Percentiles rank a stretch among this genome's conserved stretches.
Conservation (phyloP, 2,888 invertebrate species). For the Acleris cristana region DNA sequence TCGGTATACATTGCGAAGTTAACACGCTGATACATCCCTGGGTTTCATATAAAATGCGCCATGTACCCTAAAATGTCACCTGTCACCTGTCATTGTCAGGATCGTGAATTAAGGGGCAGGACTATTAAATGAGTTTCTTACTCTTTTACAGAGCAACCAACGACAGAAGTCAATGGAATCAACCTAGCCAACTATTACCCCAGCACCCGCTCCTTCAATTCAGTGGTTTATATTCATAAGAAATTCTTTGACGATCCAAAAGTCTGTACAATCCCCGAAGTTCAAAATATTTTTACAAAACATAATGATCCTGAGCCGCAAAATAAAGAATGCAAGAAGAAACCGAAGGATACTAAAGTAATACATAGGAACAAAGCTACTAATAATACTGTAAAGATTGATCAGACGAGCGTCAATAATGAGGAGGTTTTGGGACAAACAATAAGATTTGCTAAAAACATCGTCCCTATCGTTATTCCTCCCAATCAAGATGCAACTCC, state of each 20-base stretch:
- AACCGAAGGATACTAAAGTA: slow-evolving; percentile 41
- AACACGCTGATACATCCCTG: no score
- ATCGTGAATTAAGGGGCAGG: no score
- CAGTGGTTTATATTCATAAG: slow-evolving; percentile 69
- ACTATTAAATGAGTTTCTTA: no score
- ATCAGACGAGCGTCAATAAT: slow-evolving; percentile 45
- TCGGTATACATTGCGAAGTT: no score
- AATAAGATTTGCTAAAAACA: slow-evolving; percentile 65
- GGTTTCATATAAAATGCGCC: no score
- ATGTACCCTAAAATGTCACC: no score
- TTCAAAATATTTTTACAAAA: slow-evolving; percentile 2
- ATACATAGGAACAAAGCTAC: slow-evolving; percentile 51
- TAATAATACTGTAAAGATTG: slow-evolving; percentile 38
- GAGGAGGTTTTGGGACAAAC: slow-evolving; percentile 66
- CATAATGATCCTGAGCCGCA: slow-evolving; percentile 34
- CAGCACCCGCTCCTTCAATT: slow-evolving; percentile 59
- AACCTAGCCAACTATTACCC: slow-evolving; percentile 66
- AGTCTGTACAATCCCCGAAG: background rate
- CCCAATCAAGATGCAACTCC: slow-evolving; percentile 54
- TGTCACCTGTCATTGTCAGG: no score
- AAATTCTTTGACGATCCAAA: slow-evolving; percentile 48
- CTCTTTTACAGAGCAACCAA: slow-evolving; percentile 9
- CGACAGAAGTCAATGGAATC: slow-evolving; percentile 54
- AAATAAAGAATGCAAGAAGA: slow-evolving; percentile 40
- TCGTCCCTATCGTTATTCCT: slow-evolving; percentile 68